These are phyloP conservation scores for Drosophila silvestris DNA, from an alignment of 2,888 invertebrate genomes.

Conservation along the genomic window DNA sequence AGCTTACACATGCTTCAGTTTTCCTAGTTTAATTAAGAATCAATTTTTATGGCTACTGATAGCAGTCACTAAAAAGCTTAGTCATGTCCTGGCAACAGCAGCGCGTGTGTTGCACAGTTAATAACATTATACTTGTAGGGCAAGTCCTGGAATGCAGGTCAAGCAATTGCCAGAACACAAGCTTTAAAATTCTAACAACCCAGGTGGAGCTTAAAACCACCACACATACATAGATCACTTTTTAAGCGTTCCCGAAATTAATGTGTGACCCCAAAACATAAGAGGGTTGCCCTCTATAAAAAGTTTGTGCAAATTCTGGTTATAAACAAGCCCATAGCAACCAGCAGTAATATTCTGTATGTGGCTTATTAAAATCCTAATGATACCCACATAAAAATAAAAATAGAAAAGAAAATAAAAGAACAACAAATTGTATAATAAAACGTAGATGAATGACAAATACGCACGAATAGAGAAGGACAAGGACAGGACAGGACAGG, in stretches of 20 bases:
- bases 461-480: slow-evolving; percentile 52
- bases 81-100: slow-evolving; percentile 31
- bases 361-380: slow-evolving; percentile 80
- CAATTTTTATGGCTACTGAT: slow-evolving; percentile 75
- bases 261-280: slow-evolving; percentile 40
- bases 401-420: slow-evolving; percentile 41
- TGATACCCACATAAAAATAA: slow-evolving; percentile 66
- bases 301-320: slow-evolving; percentile 30
- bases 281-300: slow-evolving; percentile 28
- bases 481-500: not conserved
- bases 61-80: slow-evolving; percentile 65
- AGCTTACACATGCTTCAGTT: slow-evolving; percentile 18
- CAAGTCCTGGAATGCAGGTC: slow-evolving; percentile 12
- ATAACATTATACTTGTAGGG: slow-evolving; percentile 61
- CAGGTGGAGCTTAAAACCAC: slow-evolving; percentile 27
- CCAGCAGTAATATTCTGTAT: slow-evolving; percentile 37
- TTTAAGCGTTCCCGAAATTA: slow-evolving; percentile 42
- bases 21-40: slow-evolving; percentile 74
- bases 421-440: slow-evolving; percentile 74
- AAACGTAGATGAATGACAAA: slow-evolving; percentile 65
- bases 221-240: slow-evolving; percentile 38
- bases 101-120: slow-evolving; percentile 54
- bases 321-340: slow-evolving; percentile 58
- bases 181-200: slow-evolving; percentile 46
- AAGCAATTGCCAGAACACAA: slow-evolving; percentile 42